Percentiles rank a stretch among this genome's conserved stretches.
Evolutionary conservation across 2,888 invertebrate genomes (phyloP).

Genomic region (Diplolepis rosae): DNA sequence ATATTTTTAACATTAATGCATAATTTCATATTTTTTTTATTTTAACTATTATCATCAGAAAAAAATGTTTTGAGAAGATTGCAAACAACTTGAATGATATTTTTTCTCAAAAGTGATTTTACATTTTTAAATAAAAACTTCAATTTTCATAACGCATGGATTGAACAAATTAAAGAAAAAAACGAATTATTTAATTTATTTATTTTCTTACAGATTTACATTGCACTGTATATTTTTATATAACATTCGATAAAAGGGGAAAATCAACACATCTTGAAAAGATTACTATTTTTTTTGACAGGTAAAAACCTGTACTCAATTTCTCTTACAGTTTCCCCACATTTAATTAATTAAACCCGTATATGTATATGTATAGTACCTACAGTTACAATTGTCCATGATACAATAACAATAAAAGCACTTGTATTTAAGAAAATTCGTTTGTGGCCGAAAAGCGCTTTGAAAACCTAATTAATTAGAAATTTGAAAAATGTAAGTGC

Average conservation of each 20-base stretch:
- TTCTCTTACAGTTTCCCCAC: not conserved
- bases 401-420: conserved; percentile 30
- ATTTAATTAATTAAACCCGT: conserved; percentile 5
- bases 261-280: not conserved
- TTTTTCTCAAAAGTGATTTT: no score
- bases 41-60: no score
- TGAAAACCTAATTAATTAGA: no score
- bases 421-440: conserved; percentile 21
- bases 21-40: no score
- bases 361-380: conserved; percentile 21
- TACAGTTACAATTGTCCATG: not conserved
- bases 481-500: no score
- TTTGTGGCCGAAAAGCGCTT: no score
- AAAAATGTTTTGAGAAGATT: no score
- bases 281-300: conserved; percentile 14
- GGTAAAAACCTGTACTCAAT: conserved; percentile 5
- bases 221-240: conserved; percentile 5
- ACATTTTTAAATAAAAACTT: not conserved
- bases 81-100: no score
- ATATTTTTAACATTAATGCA: not conserved
- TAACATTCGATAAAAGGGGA: conserved; percentile 14
- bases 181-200: conserved; percentile 12
- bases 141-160: not conserved
- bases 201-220: conserved; percentile 24
- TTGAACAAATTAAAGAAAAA: conserved; percentile 3